These are phyloP conservation scores for Zaprionus davidi DNA, from an alignment of 1,140 invertebrate genomes.

Conservation along the genomic window DNA sequence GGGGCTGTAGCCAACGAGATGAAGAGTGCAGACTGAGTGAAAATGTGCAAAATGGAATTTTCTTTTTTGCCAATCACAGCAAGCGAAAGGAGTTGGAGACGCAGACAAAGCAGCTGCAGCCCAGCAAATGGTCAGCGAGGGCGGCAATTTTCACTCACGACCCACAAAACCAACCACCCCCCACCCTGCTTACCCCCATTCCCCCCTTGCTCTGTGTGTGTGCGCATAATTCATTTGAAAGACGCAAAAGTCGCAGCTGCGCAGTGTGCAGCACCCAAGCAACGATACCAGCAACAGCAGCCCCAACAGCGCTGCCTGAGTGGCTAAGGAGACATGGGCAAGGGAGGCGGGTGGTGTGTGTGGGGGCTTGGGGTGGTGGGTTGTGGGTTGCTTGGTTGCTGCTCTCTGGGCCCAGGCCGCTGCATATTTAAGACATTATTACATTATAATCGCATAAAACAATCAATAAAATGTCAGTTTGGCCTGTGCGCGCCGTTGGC, in stretches of 20 bases:
- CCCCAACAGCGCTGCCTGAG: neutral
- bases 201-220: slow-evolving; percentile 1
- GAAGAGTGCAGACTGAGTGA: slow-evolving; percentile 24
- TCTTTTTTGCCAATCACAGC: slow-evolving; percentile 72
- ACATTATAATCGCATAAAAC: slow-evolving; percentile 84
- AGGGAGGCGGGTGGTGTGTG: neutral
- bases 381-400: neutral
- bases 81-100: slow-evolving; percentile 35
- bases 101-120: slow-evolving; percentile 33
- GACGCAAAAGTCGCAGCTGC: slow-evolving; percentile 72
- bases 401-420: slow-evolving; percentile 18
- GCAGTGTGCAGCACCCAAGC: slow-evolving; percentile 51
- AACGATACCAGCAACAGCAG: neutral
- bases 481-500: slow-evolving; percentile 26
- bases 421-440: slow-evolving; percentile 83
- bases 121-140: slow-evolving; percentile 46
- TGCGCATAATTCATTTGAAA: slow-evolving; percentile 59
- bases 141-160: slow-evolving; percentile 29
- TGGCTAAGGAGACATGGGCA: too few species aligned
- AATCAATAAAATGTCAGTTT: slow-evolving; percentile 82
- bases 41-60: slow-evolving; percentile 37
- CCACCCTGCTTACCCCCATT: too few species aligned
- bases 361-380: neutral
- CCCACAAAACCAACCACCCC: neutral
- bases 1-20: neutral